These are phyloP conservation scores for Characodon lateralis DNA, from an alignment of 2,797 vertebrate species.

Conservation along the genomic window DNA sequence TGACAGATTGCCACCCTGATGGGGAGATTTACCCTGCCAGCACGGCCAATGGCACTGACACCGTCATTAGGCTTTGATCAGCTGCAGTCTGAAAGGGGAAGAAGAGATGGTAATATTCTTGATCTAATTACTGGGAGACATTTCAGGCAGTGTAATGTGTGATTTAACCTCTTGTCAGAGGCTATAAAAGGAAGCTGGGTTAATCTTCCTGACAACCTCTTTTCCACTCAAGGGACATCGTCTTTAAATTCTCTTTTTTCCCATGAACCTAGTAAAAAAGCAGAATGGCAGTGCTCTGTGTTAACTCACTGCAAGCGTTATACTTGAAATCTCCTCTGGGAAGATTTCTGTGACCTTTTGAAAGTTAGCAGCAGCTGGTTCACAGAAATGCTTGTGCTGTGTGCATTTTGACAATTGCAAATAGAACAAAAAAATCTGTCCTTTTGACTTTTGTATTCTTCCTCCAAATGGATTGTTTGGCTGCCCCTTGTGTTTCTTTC, in stretches of 20 bases:
- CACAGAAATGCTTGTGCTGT: slow-evolving; percentile 37
- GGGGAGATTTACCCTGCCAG: slow-evolving; percentile 75
- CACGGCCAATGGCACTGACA: slow-evolving; percentile 75
- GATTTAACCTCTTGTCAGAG: slow-evolving; percentile 85
- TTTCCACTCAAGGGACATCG: slow-evolving; percentile 73
- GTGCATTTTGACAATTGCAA: slow-evolving; percentile 63
- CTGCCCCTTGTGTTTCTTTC: slow-evolving; percentile 40
- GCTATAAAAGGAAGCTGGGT: slow-evolving; percentile 86
- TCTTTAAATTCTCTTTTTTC: slow-evolving; percentile 70
- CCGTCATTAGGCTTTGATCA: slow-evolving; percentile 83
- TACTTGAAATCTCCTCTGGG: slow-evolving; percentile 65
- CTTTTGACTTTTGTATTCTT: slow-evolving; percentile 60
- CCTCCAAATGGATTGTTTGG: slow-evolving; percentile 58
- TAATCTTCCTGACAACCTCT: slow-evolving; percentile 83
- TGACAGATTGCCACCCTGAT: slow-evolving; percentile 78
- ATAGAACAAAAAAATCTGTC: slow-evolving; percentile 51
- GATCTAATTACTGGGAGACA: slow-evolving; percentile 85
- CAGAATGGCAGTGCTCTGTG: slow-evolving; percentile 41
- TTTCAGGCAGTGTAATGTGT: slow-evolving; percentile 82
- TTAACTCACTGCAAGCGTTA: slow-evolving; percentile 53
- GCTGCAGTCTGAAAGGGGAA: slow-evolving; percentile 72
- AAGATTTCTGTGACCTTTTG: slow-evolving; percentile 71
- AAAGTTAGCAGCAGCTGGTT: slow-evolving; percentile 69
- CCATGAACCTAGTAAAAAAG: slow-evolving; percentile 64
- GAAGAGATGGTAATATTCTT: slow-evolving; percentile 82